Conservation (phyloP, 2,797 vertebrate species). For the Pelochelys cantorii region DNA sequence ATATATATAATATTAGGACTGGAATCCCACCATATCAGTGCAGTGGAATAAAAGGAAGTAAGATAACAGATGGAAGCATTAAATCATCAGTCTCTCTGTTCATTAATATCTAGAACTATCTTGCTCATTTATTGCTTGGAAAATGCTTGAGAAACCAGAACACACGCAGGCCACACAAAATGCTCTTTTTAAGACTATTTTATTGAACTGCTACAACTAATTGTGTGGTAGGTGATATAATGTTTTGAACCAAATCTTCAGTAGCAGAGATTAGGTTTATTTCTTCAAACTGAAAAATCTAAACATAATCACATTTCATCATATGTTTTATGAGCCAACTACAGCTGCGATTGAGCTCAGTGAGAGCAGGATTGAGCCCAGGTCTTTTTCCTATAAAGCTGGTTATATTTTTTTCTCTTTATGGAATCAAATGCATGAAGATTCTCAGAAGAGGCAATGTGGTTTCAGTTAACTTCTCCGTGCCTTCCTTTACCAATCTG, state of each 20-base stretch:
- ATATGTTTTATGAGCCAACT: slow-evolving; percentile 17
- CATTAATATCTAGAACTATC: slow-evolving; percentile 9
- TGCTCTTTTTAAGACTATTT: background rate
- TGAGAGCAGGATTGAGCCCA: background rate
- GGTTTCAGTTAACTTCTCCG: slow-evolving; percentile 36
- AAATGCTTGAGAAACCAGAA: slow-evolving; percentile 9
- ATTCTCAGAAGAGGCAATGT: background rate
- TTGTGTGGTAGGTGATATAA: slow-evolving; percentile 10
- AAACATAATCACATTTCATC: slow-evolving; percentile 6
- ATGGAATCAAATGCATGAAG: background rate
- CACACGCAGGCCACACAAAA: background rate
- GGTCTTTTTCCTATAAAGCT: background rate
- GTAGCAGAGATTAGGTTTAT: slow-evolving; percentile 18
- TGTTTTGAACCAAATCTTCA: background rate
- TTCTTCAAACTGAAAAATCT: slow-evolving; percentile 39
- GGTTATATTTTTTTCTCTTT: background rate
- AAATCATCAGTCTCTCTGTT: background rate
- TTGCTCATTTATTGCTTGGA: background rate
- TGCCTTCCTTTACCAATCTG: background rate
- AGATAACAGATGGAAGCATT: slow-evolving; percentile 3
- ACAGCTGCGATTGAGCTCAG: background rate
- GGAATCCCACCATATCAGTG: slow-evolving; percentile 1
- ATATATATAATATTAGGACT: background rate
- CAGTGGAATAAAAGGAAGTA: background rate
- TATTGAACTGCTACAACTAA: slow-evolving; percentile 31